Base-by-base conservation (phyloP, 2,797 vertebrate species). In the Lepus oiostolus region DNA sequence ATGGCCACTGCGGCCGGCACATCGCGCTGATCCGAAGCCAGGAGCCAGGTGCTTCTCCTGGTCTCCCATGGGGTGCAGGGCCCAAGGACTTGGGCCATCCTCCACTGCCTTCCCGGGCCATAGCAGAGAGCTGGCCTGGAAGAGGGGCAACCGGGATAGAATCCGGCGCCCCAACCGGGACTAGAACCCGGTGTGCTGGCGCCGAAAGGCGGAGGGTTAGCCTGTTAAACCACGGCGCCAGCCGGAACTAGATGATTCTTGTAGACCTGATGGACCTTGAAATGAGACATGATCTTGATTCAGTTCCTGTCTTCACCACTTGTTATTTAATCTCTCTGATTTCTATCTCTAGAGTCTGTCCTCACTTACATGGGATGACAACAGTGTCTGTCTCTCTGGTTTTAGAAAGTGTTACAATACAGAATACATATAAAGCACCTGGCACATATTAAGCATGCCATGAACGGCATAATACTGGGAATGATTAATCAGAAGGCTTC, bases 341-440 rank as follows among this genome's bases (percentile, higher is more conserved):
- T 60, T n/a, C 90, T 62, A 68, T 72, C 30, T 94, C 35, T 65
- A 47, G 26, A 65, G 47, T 84, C 30, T 95, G 47, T 86, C 52
- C 65, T 72, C 60, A 83, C 60, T n/a, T 70, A 35, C 74, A 86
- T 62, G 75, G n/a, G 47, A 95, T n/a, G 58, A 92, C 35, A 67
- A 88, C 32, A 76, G 5, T 19, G 52, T 47, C 42, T 67, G n/a
- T 13, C 38, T 70, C 42, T 77, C 54, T 82, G 68, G 42, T 88
- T 96, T 84, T 90, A 32, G 68, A 92, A 95, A 90, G 72, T n/a
- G 79, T 85, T 54, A 88, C 35, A 71, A 4, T 21, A 86, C 5
- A 84, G n/a, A 84, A 72, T 77, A 50, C 12, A 84, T 19, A 12
- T 77, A 32, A 85, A 90, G 50, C 88, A 90, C 21, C 9, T 88